These are phyloP conservation scores for Conchocele bisecta DNA, from an alignment of 2,888 invertebrate genomes.

Conservation along the genomic window DNA sequence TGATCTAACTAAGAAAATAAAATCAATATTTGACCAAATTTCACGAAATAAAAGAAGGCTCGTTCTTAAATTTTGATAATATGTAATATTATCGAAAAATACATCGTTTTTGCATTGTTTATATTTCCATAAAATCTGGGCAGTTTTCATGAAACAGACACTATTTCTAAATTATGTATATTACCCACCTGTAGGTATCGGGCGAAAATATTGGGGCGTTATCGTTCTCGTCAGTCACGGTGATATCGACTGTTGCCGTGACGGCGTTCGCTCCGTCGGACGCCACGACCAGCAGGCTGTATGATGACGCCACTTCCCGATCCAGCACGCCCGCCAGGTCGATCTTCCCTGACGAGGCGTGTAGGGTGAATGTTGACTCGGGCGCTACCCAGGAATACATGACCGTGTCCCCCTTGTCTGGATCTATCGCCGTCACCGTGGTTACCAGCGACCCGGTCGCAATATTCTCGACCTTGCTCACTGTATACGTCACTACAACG, in stretches of 20 bases:
- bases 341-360: slow-evolving; percentile 61
- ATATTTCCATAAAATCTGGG: too few relatives aligned
- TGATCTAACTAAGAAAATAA: too few relatives aligned
- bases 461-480: slow-evolving; percentile 46
- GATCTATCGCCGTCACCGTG: slow-evolving; percentile 63
- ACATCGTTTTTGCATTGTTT: too few relatives aligned
- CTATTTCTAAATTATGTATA: too few relatives aligned
- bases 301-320: slow-evolving; percentile 53
- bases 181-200: slow-evolving; percentile 48
- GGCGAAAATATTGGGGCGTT: slow-evolving; percentile 48
- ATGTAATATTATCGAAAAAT: too few relatives aligned
- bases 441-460: slow-evolving; percentile 55
- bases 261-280: slow-evolving; percentile 59
- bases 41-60: too few relatives aligned
- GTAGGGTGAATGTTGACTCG: slow-evolving; percentile 60
- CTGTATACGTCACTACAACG: slow-evolving; percentile 46
- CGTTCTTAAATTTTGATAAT: too few relatives aligned
- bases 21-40: too few relatives aligned
- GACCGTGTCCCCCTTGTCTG: slow-evolving; percentile 60
- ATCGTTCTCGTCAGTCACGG: slow-evolving; percentile 77
- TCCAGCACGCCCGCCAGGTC: slow-evolving; percentile 57
- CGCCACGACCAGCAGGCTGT: slow-evolving; percentile 62
- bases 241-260: slow-evolving; percentile 66
- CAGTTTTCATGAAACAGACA: too few relatives aligned
- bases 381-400: slow-evolving; percentile 59